Conservation (phyloP, 2,888 invertebrate genomes). For the Itoplectis maculator region DNA sequence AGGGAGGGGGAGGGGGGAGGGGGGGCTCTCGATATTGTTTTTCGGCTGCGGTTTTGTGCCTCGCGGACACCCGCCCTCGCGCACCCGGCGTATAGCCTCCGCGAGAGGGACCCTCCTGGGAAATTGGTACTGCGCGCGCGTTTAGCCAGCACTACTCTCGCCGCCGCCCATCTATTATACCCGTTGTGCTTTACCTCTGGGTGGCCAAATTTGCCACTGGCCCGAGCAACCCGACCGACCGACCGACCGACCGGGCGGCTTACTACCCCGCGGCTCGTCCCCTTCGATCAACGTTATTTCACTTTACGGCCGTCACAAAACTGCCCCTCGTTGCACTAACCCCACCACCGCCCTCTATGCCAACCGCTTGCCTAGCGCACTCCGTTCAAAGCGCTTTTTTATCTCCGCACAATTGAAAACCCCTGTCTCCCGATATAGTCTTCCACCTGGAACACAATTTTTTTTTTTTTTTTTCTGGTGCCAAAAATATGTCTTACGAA, state of each 20-base stretch:
- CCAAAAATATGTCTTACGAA: conserved; percentile 1
- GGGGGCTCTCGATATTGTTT: conserved; percentile 78
- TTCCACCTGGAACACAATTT: conserved; percentile 4
- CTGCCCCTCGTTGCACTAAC: conserved; percentile 26
- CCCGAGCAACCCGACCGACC: conserved; percentile 21
- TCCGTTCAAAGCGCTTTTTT: conserved; percentile 37
- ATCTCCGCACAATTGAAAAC: conserved; percentile 36
- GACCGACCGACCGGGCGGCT: conserved; percentile 13
- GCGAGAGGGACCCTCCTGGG: conserved; percentile 75
- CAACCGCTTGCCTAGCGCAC: background rate
- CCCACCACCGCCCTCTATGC: background rate
- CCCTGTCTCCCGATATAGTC: background rate
- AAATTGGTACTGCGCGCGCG: conserved; percentile 79
- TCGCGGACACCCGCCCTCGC: conserved; percentile 56
- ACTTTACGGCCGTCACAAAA: conserved; percentile 49
- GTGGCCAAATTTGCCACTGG: conserved; percentile 80
- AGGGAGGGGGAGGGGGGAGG: conserved; percentile 67
- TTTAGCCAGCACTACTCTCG: conserved; percentile 77
- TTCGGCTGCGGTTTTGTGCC: conserved; percentile 81
- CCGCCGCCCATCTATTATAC: conserved; percentile 83
- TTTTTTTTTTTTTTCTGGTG: conserved; percentile 18
- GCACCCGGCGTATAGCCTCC: background rate
- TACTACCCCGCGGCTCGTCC: conserved; percentile 46
- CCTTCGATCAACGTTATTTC: conserved; percentile 51
- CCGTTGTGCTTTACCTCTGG: conserved; percentile 81